A percentile compares a stretch with the other conserved stretches of the same genome.
Evolutionary conservation across 2,888 invertebrate species (phyloP).

Genomic region (Megamerina dolium): DNA sequence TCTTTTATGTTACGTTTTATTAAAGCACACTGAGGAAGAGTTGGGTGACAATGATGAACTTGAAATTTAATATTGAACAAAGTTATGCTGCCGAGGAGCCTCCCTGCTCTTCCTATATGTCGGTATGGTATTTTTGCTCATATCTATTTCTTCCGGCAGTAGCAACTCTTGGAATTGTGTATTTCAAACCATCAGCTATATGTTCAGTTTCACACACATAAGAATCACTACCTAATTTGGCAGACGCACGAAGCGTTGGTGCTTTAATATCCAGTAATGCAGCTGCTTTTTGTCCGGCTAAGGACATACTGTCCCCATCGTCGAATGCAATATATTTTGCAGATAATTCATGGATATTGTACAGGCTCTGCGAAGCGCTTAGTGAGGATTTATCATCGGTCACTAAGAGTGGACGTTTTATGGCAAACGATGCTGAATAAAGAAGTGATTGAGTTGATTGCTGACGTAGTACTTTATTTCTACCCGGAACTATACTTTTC

Average conservation of each 20-base stretch:
- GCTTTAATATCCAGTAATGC: constrained; percentile 49
- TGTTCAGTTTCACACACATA: no score
- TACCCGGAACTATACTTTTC: not conserved
- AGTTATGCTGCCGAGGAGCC: constrained; percentile 20
- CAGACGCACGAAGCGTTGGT: constrained; percentile 50
- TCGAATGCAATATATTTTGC: constrained; percentile 18
- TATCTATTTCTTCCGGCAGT: constrained; percentile 13
- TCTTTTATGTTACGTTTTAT: no score
- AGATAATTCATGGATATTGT: constrained; percentile 38
- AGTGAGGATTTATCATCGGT: constrained; percentile 29
- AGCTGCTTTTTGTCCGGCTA: constrained; percentile 31
- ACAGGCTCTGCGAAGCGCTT: constrained; percentile 39
- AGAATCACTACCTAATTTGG: no score
- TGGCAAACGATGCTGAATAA: constrained; percentile 45
- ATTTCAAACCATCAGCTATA: constrained; percentile 21
- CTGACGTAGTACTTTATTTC: not conserved
- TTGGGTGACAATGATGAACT: not conserved
- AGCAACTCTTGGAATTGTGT: constrained; percentile 19
- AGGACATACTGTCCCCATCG: constrained; percentile 6
- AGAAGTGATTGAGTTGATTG: constrained; percentile 25
- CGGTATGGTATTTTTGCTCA: constrained; percentile 20
- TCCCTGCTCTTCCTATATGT: no score
- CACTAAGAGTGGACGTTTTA: constrained; percentile 41
- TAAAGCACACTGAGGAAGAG: not conserved
- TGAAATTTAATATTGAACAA: not conserved